phyloP scores from a whole-genome alignment of 2,113 vertebrate species.

The Gadus macrocephalus region DNA sequence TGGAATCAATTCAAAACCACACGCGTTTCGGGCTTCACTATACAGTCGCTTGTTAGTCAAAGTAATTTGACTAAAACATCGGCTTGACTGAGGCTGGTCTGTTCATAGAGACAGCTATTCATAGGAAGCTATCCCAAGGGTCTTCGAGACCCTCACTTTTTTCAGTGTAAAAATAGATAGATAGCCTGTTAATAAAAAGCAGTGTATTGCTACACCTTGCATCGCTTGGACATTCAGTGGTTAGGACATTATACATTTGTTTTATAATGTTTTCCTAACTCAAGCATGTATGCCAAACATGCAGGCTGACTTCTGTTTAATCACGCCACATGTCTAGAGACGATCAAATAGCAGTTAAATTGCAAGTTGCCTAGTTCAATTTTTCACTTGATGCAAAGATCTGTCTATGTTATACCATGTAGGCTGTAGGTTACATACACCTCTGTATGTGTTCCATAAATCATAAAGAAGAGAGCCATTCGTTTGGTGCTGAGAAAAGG shows the following conservation, averaged over 20 bases:
- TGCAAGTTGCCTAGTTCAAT: too few species aligned
- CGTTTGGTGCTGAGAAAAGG: slow-evolving; percentile 50
- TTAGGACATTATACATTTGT: background rate
- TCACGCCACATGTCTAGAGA: too few species aligned
- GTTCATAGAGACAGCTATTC: slow-evolving; percentile 76
- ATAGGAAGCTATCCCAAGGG: slow-evolving; percentile 50
- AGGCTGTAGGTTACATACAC: slow-evolving; percentile 3
- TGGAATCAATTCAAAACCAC: slow-evolving; percentile 6
- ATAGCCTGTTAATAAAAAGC: slow-evolving; percentile 1
- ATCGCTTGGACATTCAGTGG: background rate
- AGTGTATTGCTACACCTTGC: slow-evolving; percentile 15
- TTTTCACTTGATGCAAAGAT: too few species aligned
- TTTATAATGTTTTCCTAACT: background rate
- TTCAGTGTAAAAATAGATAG: slow-evolving; percentile 22
- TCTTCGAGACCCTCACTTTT: slow-evolving; percentile 31
- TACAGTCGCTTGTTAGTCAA: slow-evolving; percentile 37
- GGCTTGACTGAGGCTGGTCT: slow-evolving; percentile 60
- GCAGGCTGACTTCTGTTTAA: background rate
- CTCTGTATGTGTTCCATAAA: slow-evolving; percentile 39
- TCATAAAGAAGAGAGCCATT: slow-evolving; percentile 38
- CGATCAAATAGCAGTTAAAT: too few species aligned
- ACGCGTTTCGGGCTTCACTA: background rate
- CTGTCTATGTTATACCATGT: too few species aligned
- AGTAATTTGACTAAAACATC: slow-evolving; percentile 49
- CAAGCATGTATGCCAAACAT: background rate